Base-by-base conservation (phyloP, 2,888 invertebrate genomes). In the Macrosiphum euphorbiae region DNA sequence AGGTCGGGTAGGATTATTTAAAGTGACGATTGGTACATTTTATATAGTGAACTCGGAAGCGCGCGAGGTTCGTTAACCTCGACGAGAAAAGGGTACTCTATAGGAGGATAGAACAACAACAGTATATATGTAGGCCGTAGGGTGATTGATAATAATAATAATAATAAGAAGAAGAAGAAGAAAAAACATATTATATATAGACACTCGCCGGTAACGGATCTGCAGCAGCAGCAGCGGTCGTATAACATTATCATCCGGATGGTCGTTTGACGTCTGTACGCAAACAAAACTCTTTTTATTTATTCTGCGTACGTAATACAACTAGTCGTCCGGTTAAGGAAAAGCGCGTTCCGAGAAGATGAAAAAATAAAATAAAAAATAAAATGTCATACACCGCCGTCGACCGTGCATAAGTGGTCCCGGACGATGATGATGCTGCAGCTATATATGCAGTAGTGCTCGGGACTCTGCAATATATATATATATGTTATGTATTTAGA, bases 301-400 rank as follows among this genome's bases (percentile, higher is more conserved):
- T 90, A 94, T 94, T 94, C 94, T 58, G 90, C 44, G 90, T 90
- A 90, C 94, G 94, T 94, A 94, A 90, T 67, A 90, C 78, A 78
- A 78, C 90, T 61, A 61, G 94, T 94, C 35, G 94, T 94, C 94
- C 94, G 90, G 94, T 94, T 94, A 94, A 94, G 94, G 94, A 94
- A 94, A 94, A 94, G 94, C 86, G 94, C 94, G 86, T 94, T 94
- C 94, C n/a, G 90, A 94, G 94, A 94, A 94, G 90, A 93, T 26
- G 41, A 28, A 93, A 58, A 84, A 85, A 89, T 44, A 47, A 87
- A 24, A 58, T 26, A 35, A 61, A 52, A 67, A 90, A 50, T 86
- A 58, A 91, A 91, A 92, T 92, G 92, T 92, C 92, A 92, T 92
- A 92, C 92, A 28, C 58, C 20, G 58, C 20, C 50, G 92, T 92